Conservation (phyloP, 2,113 vertebrate species). For the Mormyrus lacerda region DNA sequence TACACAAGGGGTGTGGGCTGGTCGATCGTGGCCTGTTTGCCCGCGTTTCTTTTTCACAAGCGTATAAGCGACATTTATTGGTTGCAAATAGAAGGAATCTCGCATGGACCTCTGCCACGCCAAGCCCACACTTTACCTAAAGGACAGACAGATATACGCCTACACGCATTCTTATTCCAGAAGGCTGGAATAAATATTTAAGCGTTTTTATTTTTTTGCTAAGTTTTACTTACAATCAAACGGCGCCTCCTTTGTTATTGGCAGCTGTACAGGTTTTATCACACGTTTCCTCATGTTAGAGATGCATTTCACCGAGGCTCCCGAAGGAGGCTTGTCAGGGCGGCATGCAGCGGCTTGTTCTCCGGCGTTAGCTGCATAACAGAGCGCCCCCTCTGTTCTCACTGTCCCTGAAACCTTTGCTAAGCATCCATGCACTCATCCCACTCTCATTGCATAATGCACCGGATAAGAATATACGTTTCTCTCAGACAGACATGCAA, state of each 20-base stretch:
- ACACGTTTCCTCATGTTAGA: not conserved
- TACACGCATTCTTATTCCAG: constrained; percentile 8
- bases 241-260: not conserved
- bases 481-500: not conserved
- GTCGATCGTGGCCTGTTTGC: not conserved
- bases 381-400: not conserved
- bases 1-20: not conserved
- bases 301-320: not conserved
- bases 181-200: not conserved
- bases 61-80: not conserved
- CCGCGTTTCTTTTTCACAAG: not conserved
- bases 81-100: not conserved
- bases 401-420: not conserved
- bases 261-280: not conserved
- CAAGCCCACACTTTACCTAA: constrained; percentile 3
- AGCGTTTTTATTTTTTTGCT: not conserved
- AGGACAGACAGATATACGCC: not conserved
- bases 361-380: not conserved
- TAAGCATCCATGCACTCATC: not conserved
- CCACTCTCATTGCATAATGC: not conserved
- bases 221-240: not conserved
- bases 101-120: not conserved
- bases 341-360: not conserved
- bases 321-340: not conserved
- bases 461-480: not conserved